A percentile compares a stretch with the other conserved stretches of the same genome.
Evolutionary conservation across 2,113 vertebrate genomes (phyloP).

Genomic region (Bos taurus): DNA sequence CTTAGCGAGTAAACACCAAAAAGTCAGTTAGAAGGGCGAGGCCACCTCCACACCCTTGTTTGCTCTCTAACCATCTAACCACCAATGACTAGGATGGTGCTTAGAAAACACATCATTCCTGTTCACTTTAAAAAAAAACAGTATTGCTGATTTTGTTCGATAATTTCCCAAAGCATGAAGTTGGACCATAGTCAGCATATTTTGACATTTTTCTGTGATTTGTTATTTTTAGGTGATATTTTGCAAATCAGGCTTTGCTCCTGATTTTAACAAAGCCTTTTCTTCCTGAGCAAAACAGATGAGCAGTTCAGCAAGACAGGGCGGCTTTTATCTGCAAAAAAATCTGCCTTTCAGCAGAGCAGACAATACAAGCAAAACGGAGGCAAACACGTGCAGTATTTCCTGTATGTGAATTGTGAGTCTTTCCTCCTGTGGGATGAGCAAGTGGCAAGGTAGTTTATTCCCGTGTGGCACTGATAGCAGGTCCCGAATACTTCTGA

Average conservation of each 20-base stretch:
- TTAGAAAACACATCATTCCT: not conserved
- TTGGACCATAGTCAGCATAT: slow-evolving; percentile 15
- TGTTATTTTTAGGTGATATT: slow-evolving; percentile 60
- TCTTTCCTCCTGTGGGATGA: slow-evolving; percentile 30
- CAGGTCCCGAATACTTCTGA: slow-evolving; percentile 55
- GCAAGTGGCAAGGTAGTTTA: slow-evolving; percentile 49
- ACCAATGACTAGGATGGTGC: not conserved
- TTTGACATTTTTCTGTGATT: slow-evolving; percentile 51
- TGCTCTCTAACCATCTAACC: not conserved
- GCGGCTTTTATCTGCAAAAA: slow-evolving; percentile 63
- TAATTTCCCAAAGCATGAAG: slow-evolving; percentile 22
- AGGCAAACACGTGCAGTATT: slow-evolving; percentile 37
- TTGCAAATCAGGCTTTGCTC: slow-evolving; percentile 45
- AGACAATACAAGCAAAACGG: slow-evolving; percentile 27
- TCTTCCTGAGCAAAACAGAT: slow-evolving; percentile 55
- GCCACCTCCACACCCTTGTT: not conserved
- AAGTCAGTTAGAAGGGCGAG: not conserved
- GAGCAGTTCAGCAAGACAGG: slow-evolving; percentile 62
- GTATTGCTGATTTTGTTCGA: not conserved
- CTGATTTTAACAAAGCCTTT: slow-evolving; percentile 68
- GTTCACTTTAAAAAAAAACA: not conserved
- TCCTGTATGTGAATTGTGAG: slow-evolving; percentile 46
- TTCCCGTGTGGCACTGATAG: slow-evolving; percentile 47
- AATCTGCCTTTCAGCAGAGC: slow-evolving; percentile 55
- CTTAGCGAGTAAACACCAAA: not conserved